A percentile compares a stretch with the other conserved stretches of the same genome.
phyloP scores from a whole-genome alignment of 1,140 invertebrate genomes.

The Euglossa dilemma region DNA sequence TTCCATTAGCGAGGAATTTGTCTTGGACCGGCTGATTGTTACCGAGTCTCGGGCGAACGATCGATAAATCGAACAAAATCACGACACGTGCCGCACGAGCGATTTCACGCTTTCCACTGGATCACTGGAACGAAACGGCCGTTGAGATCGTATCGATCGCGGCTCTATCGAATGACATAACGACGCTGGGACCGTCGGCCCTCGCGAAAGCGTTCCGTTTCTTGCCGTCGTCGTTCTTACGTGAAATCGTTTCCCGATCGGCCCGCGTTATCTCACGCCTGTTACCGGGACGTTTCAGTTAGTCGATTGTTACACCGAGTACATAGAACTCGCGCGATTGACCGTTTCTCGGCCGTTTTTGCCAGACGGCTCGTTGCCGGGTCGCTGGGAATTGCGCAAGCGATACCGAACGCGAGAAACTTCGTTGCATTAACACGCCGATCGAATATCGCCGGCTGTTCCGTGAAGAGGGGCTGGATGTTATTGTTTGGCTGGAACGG shows the following conservation, averaged over 20 bases:
- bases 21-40: not conserved
- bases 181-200: slow-evolving; percentile 7
- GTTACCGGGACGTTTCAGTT: slow-evolving; percentile 49
- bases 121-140: slow-evolving; percentile 9
- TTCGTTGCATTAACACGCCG: no score
- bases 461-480: no score
- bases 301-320: slow-evolving; percentile 36
- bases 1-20: not conserved
- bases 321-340: not conserved
- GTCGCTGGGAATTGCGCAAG: slow-evolving; percentile 24
- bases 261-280: slow-evolving; percentile 42
- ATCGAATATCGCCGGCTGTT: no score
- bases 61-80: slow-evolving; percentile 13
- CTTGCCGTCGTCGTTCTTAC: slow-evolving; percentile 19
- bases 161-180: slow-evolving; percentile 53
- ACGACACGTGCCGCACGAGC: slow-evolving; percentile 39
- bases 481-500: no score
- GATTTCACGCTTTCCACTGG: slow-evolving; percentile 58
- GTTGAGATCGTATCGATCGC: slow-evolving; percentile 28
- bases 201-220: slow-evolving; percentile 33
- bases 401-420: not conserved
- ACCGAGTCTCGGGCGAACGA: not conserved
- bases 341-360: slow-evolving; percentile 4
- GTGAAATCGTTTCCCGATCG: slow-evolving; percentile 16
- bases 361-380: not conserved